Evolutionary conservation across 2,888 invertebrate species (phyloP).

Genomic region (Mimumesa dahlbomi): DNA sequence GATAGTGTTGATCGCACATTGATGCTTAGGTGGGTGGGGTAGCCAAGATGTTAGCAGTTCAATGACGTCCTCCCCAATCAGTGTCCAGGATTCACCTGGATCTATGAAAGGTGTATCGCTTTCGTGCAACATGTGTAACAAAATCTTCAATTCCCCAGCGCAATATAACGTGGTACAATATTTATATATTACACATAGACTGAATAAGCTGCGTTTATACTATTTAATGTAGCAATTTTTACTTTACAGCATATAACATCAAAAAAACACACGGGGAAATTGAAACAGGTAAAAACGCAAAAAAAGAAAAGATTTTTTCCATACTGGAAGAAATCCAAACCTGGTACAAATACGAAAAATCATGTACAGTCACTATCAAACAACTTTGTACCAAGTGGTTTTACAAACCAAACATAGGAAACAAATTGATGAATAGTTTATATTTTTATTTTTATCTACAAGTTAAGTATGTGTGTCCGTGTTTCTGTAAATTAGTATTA

Average conservation of each 20-base stretch:
- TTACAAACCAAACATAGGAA: conserved; percentile 57
- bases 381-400: conserved; percentile 73
- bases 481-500: not conserved
- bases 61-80: conserved; percentile 45
- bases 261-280: conserved; percentile 76
- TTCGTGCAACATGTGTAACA: conserved; percentile 75
- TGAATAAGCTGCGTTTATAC: not conserved
- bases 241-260: conserved; percentile 74
- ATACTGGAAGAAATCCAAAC: conserved; percentile 69
- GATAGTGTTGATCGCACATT: conserved; percentile 81
- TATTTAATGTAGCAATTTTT: not conserved
- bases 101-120: conserved; percentile 63
- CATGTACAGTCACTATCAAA: conserved; percentile 64
- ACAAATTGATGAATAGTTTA: conserved; percentile 3
- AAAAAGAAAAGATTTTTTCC: conserved; percentile 71
- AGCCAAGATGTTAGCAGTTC: conserved; percentile 59
- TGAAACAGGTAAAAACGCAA: conserved; percentile 64
- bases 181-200: not conserved
- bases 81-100: conserved; percentile 44
- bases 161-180: conserved; percentile 76
- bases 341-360: conserved; percentile 37
- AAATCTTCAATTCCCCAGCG: conserved; percentile 76
- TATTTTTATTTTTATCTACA: conserved; percentile 40
- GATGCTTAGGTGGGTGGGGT: conserved; percentile 78
- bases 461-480: not conserved